Base-by-base conservation (phyloP, 2,888 invertebrate genomes). In the Xanthia icteritia region DNA sequence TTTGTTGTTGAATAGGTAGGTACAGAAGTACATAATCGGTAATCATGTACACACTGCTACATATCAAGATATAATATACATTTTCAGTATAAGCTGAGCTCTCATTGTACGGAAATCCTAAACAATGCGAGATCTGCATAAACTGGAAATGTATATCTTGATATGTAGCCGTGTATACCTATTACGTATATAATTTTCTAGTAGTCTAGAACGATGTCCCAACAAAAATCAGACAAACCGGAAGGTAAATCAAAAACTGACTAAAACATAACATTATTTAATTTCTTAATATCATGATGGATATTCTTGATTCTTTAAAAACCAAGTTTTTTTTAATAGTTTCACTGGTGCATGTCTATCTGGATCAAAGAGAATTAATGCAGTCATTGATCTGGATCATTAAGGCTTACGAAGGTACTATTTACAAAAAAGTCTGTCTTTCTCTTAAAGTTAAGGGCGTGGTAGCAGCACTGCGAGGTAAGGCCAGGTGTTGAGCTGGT, bases 401-500 rank as follows among this genome's bases (percentile, higher is more conserved):
- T 71, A 58, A 36, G 23, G n/a, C 23, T 54, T n/a, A 70, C 8
- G 51, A 6, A 20, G 20, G 20, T 51, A 67, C 58, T 76, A 76
- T 67, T 63, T 73, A 81, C 76, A 69, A 60, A 60, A 54, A 11
- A 82, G 72, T 82, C 63, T 68, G 48, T 61, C 6, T 17, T 60
- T 79, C 64, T 60, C 60, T 45, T 23, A 56, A 27, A 5, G 5
- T 11, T 75, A 87, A 36, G 61, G 11, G 64, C 89, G 88, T 3
- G 91, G 91, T 27, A 93, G 84, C 27, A 94, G 83, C 6, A 88
- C 88, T 1, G 90, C 91, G 60, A 96, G 91, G 86, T 89, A 95
- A 36, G 86, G 88, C 96, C 96, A 96, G 5, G 95, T 94, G 84
- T 96, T 92, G 4, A 96, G 90, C 68, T 90, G 88, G 15, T 92